Base-by-base conservation (phyloP, 2,113 vertebrate genomes). In the Bothrops jararaca region DNA sequence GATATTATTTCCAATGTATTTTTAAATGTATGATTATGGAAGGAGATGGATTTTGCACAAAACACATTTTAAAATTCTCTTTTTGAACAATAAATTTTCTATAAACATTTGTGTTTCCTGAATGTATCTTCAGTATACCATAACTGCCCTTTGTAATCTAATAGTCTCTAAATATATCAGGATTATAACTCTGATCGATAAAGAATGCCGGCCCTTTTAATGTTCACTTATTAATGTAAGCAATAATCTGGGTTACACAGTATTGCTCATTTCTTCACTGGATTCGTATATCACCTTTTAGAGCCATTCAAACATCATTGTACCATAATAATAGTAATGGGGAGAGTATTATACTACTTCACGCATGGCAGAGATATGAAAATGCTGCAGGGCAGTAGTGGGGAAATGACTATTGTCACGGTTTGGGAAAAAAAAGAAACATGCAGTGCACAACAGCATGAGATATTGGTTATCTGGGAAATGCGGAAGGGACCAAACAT, bases 221-320 rank as follows among this genome's bases (percentile, higher is more conserved):
- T 89, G 86, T 92, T 80, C 6, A 64, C 50, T 74, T 92, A 22
- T 50, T 92, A 64, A 92, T 92, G 50, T 26, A 80, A 89, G 58
- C 8, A 56, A 88, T 60, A 92, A 39, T 64, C 24, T 48, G 29
- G 91, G 60, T 89, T 60, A 52, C 29, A 69, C 29, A 69, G 64
- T 23, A 86, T 85, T 91, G 80, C 74, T 80, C n/a, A 80, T 80
- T 80, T 80, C 7, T 42, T 34, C 74, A 80, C 74, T 80, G 22
- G 18, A 42, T 80, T 80, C 18, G 2, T 42, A 42, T 23, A 42
- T 80, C 7, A 80, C 18, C 18, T 80, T 80, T 42, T 22, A 80
- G 74, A 42, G 74, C 2, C 74, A 80, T 80, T 80, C 74, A 80
- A 80, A 42, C 18, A 23, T 42, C 34, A 42, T 9, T 22, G 7